phyloP scores from a whole-genome alignment of 2,113 vertebrate genomes.

The Vulpes vulpes region DNA sequence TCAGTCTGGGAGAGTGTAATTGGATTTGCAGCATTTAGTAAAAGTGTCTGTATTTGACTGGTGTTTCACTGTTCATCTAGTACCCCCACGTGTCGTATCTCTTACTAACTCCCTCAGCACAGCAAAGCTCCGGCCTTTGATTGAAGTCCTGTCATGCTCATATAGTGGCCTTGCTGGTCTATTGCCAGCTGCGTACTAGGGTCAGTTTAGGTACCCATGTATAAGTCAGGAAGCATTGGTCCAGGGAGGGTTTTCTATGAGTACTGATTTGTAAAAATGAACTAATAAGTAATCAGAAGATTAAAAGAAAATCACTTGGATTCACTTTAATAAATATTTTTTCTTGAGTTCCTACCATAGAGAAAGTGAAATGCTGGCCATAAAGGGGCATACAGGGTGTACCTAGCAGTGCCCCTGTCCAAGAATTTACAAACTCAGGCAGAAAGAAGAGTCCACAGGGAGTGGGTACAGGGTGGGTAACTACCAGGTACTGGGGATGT shows the following conservation, averaged over 20 bases:
- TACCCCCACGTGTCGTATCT: background rate
- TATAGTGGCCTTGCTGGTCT: rapidly evolving
- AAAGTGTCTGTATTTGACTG: background rate
- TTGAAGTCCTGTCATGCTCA: background rate
- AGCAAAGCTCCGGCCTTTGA: background rate
- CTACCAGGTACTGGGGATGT: background rate
- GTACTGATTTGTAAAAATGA: background rate
- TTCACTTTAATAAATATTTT: background rate
- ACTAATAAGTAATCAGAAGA: background rate
- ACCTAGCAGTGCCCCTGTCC: too few relatives aligned
- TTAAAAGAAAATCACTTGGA: background rate
- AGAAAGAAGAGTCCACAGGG: background rate
- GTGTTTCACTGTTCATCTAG: rapidly evolving
- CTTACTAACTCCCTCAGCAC: background rate
- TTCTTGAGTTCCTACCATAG: background rate
- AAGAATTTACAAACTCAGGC: background rate
- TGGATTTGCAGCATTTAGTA: background rate
- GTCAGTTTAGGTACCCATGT: rapidly evolving
- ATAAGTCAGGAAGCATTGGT: background rate
- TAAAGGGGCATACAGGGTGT: background rate
- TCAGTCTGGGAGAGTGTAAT: background rate
- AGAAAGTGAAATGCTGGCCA: background rate
- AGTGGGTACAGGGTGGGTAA: background rate
- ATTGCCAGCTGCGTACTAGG: background rate
- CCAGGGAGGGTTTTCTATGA: background rate